Evolutionary conservation across 2,888 invertebrate genomes (phyloP).

Genomic region (Himalopsyche kuldschensis): DNA sequence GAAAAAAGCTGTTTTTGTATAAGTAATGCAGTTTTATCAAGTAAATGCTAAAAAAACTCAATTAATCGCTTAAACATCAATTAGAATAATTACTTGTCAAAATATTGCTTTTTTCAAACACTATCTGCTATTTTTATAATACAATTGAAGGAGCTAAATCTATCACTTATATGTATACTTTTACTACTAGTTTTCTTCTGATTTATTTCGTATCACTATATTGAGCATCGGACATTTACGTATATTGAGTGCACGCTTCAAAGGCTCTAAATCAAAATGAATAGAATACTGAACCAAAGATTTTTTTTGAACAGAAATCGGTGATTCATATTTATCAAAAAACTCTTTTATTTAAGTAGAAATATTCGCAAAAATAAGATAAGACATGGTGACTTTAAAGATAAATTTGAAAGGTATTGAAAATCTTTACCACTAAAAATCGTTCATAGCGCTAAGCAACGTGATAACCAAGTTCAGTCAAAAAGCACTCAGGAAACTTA

Average conservation of each 20-base stretch:
- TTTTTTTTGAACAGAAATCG: background rate
- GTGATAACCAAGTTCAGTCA: background rate
- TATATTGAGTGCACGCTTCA: background rate
- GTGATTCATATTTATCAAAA: background rate
- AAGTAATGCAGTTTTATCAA: no score
- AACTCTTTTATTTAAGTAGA: background rate
- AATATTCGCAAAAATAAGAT: background rate
- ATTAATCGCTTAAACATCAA: no score
- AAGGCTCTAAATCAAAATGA: background rate
- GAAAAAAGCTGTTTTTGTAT: no score
- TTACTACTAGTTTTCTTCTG: no score
- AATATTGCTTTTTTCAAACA: no score
- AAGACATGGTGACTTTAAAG: background rate
- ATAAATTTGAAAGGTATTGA: background rate
- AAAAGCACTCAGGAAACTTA: background rate
- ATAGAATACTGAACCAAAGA: background rate
- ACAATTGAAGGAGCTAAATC: no score
- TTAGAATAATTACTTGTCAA: no score
- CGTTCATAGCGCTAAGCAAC: background rate
- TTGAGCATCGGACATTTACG: no score
- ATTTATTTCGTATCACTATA: no score
- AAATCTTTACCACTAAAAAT: background rate
- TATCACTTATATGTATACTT: no score
- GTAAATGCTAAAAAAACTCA: no score
- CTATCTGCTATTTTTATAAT: no score